Conservation (phyloP, 2,888 invertebrate genomes). For the Protophormia terraenovae region DNA sequence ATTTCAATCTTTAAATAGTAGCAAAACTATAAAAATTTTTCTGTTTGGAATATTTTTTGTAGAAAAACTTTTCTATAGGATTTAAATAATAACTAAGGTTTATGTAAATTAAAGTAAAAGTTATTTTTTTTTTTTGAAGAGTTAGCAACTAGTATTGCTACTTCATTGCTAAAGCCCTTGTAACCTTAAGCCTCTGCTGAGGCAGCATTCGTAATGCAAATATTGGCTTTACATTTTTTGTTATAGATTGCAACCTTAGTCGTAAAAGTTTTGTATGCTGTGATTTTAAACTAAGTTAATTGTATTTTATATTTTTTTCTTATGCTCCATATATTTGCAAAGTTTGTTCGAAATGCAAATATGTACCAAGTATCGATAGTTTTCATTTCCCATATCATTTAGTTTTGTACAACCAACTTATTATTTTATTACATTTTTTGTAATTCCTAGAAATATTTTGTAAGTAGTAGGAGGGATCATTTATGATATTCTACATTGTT, state of each 20-base stretch:
- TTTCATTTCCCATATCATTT: conserved; percentile 33
- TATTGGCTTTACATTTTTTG: background rate
- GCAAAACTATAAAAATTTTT: conserved; percentile 19
- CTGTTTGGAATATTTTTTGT: background rate
- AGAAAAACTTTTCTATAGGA: conserved; percentile 7
- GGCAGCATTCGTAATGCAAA: background rate
- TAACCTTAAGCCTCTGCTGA: background rate
- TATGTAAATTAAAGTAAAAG: conserved; percentile 14
- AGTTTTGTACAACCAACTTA: background rate
- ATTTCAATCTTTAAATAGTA: conserved; percentile 34
- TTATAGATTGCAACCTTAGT: background rate
- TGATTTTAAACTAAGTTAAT: conserved; percentile 21
- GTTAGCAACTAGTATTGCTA: background rate
- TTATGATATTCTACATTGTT: background rate
- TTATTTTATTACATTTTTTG: background rate
- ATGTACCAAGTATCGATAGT: background rate
- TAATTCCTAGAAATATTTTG: background rate
- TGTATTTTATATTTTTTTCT: conserved; percentile 44
- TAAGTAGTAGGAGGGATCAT: background rate
- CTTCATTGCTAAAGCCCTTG: background rate
- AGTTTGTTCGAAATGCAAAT: conserved; percentile 5
- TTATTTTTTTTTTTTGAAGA: background rate
- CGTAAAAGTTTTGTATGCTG: background rate
- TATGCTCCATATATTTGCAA: conserved; percentile 25
- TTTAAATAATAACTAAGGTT: conserved; percentile 16